These are phyloP conservation scores for Deroptyus accipitrinus DNA, from an alignment of 2,113 vertebrate genomes.

Conservation along the genomic window DNA sequence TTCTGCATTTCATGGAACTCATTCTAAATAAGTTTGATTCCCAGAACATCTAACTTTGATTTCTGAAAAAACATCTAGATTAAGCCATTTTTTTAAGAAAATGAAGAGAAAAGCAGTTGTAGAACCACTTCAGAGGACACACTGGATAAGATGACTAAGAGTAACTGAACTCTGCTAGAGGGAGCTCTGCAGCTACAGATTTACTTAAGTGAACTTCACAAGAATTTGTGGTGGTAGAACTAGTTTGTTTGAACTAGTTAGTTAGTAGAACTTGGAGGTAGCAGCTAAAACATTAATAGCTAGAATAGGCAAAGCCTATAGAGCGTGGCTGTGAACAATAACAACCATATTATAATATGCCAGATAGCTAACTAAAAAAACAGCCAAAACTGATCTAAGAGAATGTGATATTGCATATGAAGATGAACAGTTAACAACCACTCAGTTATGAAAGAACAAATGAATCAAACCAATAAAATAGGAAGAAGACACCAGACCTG, in stretches of 20 bases:
- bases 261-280: background rate
- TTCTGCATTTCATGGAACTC: background rate
- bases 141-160: background rate
- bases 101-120: background rate
- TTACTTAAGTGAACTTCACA: background rate
- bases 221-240: background rate
- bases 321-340: accelerated
- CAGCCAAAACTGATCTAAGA: accelerated
- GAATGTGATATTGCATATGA: background rate
- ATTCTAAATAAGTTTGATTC: background rate
- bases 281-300: background rate
- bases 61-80: background rate
- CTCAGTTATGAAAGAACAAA: background rate
- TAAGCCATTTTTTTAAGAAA: background rate
- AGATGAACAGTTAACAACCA: background rate
- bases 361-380: background rate
- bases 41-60: background rate
- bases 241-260: too few relatives aligned
- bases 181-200: constrained; percentile 53
- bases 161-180: constrained; percentile 46
- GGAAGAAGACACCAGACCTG: background rate
- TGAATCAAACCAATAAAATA: background rate
- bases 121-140: background rate
- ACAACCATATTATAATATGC: background rate
- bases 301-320: background rate